These are phyloP conservation scores for Karalla daura DNA, from an alignment of 2,797 vertebrate species.

Conservation along the genomic window DNA sequence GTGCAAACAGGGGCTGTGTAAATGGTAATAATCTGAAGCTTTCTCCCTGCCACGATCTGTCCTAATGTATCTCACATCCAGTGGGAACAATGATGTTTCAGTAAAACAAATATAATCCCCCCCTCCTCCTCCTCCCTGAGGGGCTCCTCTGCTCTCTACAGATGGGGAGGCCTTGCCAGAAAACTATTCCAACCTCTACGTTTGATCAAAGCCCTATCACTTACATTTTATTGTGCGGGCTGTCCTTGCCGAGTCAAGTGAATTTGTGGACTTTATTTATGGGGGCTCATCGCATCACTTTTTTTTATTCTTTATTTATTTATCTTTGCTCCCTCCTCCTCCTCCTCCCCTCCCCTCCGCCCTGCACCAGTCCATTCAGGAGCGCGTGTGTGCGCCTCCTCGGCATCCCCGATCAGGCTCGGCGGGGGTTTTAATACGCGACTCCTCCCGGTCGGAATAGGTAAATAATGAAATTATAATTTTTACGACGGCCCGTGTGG, in stretches of 20 bases:
- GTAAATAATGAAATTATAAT: constrained; percentile 43
- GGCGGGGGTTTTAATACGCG: constrained; percentile 40
- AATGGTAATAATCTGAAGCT: neutral
- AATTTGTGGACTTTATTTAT: constrained; percentile 58
- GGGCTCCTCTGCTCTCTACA: constrained; percentile 29
- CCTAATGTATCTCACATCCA: neutral
- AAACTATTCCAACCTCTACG: constrained; percentile 37
- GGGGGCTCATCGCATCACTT: constrained; percentile 3
- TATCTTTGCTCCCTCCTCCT: too few species aligned
- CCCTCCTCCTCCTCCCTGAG: neutral
- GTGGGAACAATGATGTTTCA: constrained; percentile 16
- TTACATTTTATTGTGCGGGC: constrained; percentile 49
- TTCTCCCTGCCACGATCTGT: neutral
- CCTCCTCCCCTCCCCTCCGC: too few species aligned
- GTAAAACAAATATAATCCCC: constrained; percentile 26
- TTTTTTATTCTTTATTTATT: too few species aligned
- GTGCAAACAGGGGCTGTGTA: neutral
- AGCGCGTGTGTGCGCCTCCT: constrained; percentile 36
- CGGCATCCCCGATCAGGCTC: constrained; percentile 34
- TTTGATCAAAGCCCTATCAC: constrained; percentile 61
- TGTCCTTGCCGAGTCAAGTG: constrained; percentile 48
- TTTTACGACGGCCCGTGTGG: constrained; percentile 12
- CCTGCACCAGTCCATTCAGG: constrained; percentile 35
- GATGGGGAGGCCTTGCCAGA: constrained; percentile 24
- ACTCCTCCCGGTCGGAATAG: constrained; percentile 29